Base-by-base conservation (phyloP, 2,888 invertebrate species). In the Marronus borbonicus region DNA sequence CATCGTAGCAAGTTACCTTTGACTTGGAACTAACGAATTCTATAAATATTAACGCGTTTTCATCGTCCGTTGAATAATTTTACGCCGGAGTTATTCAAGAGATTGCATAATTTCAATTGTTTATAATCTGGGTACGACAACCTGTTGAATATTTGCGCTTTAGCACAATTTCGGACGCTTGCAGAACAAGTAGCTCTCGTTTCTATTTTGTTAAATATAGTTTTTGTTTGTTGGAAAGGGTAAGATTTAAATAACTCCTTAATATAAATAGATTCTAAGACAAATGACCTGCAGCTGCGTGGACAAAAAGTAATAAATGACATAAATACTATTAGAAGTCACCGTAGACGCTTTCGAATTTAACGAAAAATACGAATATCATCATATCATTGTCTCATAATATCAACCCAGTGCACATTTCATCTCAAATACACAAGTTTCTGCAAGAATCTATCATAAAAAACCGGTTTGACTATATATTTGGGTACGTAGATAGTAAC, bases 261-360 rank as follows among this genome's bases (percentile, higher is more conserved):
- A 72, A 60, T 72, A 72, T 72, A 72, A 72, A 72, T 72, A 72
- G 72, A 72, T 60, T 39, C 60, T 24, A 72, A 72, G 72, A 76
- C 66, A 76, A 76, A 76, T 65, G 76, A 64, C 76, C 65, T 77
- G 77, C 77, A 77, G 77, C 77, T 77, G 77, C 8, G 52, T 70
- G 28, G 52, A 77, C 60, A 70, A 68, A 76, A 76, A 64, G 75
- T 75, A 64, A 62, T 50, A 64, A 36, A 65, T 65, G 24, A 49
- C 52, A 69, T 28, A 31, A 31, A 72, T 28, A 55, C 20, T 72
- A 72, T 72, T 58, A 24, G 24, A 28, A 12, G 60, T 72, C n/a
- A 36, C 31, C 12, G 52, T 17, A 12, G n/a, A 39, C 31, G n/a
- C 28, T 52, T 28, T 50, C 20, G 44, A 28, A 7, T 58, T 28